These are phyloP conservation scores for Pyrocoelia pectoralis DNA, from an alignment of 2,888 invertebrate species.

Conservation along the genomic window DNA sequence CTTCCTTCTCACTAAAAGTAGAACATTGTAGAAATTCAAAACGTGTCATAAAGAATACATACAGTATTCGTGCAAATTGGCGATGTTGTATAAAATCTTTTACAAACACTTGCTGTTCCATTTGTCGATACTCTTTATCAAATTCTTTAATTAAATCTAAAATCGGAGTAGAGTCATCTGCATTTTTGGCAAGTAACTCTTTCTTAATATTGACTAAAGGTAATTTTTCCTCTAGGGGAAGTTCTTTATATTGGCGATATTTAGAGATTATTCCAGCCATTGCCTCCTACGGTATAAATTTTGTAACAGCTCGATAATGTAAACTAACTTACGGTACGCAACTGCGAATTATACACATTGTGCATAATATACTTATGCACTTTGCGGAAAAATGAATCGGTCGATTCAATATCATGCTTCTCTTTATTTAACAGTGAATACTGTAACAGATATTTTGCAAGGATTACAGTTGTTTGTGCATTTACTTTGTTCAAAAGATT, in stretches of 20 bases:
- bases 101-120: constrained; percentile 23
- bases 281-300: constrained; percentile 15
- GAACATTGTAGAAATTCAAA: constrained; percentile 10
- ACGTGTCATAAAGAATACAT: constrained; percentile 11
- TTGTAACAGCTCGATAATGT: background rate
- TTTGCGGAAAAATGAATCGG: constrained; percentile 31
- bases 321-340: constrained; percentile 22
- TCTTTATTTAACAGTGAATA: constrained; percentile 16
- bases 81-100: constrained; percentile 19
- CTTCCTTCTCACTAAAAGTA: constrained; percentile 21
- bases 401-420: constrained; percentile 21
- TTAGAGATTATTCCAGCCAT: constrained; percentile 27
- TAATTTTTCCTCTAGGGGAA: constrained; percentile 28
- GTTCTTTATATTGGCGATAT: constrained; percentile 14
- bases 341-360: constrained; percentile 13
- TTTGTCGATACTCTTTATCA: constrained; percentile 11
- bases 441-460: constrained; percentile 9
- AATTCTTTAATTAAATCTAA: constrained; percentile 20
- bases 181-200: background rate
- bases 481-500: constrained; percentile 6
- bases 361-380: constrained; percentile 27
- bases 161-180: background rate
- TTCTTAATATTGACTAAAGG: constrained; percentile 16
- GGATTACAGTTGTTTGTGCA: constrained; percentile 13
- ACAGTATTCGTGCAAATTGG: constrained; percentile 20